Evolutionary conservation across 2,888 invertebrate genomes (phyloP).

Genomic region (Willowsia nigromaculata): DNA sequence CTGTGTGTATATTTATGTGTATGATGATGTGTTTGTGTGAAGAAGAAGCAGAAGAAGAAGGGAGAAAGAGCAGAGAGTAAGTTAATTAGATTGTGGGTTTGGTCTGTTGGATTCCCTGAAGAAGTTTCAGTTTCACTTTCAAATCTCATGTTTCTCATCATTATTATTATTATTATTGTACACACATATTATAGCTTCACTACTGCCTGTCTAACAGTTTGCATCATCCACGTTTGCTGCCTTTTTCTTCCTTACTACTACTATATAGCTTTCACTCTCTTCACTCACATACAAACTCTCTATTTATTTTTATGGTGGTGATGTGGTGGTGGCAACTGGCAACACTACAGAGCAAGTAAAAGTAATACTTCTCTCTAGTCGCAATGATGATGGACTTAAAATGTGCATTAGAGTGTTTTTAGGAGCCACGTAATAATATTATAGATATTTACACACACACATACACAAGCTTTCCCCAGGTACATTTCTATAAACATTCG

Average conservation of each 20-base stretch:
- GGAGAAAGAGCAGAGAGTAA: slow-evolving; percentile 66
- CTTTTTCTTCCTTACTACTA: slow-evolving; percentile 25
- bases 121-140: slow-evolving; percentile 74
- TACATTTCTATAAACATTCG: slow-evolving; percentile 28
- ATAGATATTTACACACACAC: slow-evolving; percentile 16
- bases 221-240: slow-evolving; percentile 3
- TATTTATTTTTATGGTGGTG: slow-evolving; percentile 31
- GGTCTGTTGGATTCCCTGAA: slow-evolving; percentile 73
- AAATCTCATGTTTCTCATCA: slow-evolving; percentile 75
- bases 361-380: not conserved
- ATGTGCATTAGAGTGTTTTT: slow-evolving; percentile 31
- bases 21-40: slow-evolving; percentile 6
- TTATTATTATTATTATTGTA: slow-evolving; percentile 45
- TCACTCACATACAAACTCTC: no score
- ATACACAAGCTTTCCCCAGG: not conserved
- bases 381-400: slow-evolving; percentile 17
- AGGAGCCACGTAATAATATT: not conserved
- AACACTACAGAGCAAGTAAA: not conserved
- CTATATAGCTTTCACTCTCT: no score
- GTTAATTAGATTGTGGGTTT: slow-evolving; percentile 75
- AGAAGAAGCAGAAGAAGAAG: slow-evolving; percentile 27
- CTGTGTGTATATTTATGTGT: not conserved
- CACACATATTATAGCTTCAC: slow-evolving; percentile 13
- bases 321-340: not conserved
- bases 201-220: not conserved